Percentiles rank a stretch among this genome's conserved stretches.
phyloP scores from a whole-genome alignment of 2,113 vertebrate species.

The Arizona elegans region DNA sequence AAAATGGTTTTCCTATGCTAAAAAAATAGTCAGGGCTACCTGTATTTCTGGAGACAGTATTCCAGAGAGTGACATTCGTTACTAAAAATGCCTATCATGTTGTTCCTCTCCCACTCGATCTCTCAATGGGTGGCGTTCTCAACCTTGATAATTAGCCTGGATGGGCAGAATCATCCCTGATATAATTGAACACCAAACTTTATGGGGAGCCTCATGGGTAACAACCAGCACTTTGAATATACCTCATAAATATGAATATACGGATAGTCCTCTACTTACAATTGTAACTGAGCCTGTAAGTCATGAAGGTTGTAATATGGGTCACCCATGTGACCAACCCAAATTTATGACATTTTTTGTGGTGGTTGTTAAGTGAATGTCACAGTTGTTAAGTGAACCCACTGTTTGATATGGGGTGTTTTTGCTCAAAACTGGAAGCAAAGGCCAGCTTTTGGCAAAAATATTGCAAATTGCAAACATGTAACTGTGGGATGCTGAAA shows the following conservation, averaged over 20 bases:
- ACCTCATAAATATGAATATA: neutral
- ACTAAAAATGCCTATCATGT: neutral
- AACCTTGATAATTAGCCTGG: neutral
- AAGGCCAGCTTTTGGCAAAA: neutral
- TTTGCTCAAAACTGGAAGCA: neutral
- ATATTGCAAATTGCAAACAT: neutral
- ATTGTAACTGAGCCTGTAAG: too few species aligned
- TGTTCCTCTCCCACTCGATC: neutral
- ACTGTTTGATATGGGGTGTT: neutral
- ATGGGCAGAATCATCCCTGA: neutral
- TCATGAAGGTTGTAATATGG: too few species aligned
- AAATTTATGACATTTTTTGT: neutral
- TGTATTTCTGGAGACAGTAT: neutral
- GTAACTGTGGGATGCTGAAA: neutral
- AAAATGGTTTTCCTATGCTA: neutral
- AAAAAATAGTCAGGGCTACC: neutral
- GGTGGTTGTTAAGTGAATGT: neutral
- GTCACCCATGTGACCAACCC: neutral
- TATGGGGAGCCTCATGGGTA: neutral
- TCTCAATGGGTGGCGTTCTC: neutral
- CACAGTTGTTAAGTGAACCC: neutral
- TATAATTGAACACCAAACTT: neutral
- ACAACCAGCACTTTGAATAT: neutral
- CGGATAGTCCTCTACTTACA: neutral
- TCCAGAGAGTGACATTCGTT: neutral